Conservation (phyloP, 2,888 invertebrate species). For the Cistogaster globosa region DNA sequence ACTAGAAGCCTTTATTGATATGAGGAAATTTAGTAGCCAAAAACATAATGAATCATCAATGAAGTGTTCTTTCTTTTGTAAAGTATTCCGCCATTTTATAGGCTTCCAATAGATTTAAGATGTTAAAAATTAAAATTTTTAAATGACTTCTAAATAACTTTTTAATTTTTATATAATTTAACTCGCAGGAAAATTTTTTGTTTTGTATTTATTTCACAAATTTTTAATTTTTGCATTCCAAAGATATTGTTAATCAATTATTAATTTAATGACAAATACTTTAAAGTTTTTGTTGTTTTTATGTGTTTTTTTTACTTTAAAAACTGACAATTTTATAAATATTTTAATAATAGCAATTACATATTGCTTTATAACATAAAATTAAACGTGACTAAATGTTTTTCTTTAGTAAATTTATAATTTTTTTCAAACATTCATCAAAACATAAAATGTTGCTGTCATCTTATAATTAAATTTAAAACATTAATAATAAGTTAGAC, state of each 20-base stretch:
- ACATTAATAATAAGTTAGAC: conserved; percentile 28
- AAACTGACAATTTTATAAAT: conserved; percentile 19
- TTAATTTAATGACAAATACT: conserved; percentile 39
- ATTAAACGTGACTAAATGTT: conserved; percentile 55
- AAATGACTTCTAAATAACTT: no score
- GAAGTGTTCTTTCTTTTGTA: no score
- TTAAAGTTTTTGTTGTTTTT: background rate
- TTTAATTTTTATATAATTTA: no score
- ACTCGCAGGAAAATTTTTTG: no score
- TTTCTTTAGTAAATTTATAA: background rate
- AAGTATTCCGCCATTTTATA: no score
- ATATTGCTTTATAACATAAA: conserved; percentile 55
- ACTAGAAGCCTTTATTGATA: no score
- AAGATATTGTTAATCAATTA: conserved; percentile 26
- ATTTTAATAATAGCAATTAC: conserved; percentile 50
- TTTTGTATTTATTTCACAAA: background rate
- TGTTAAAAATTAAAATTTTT: no score
- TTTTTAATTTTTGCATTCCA: conserved; percentile 3
- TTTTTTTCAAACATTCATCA: conserved; percentile 18
- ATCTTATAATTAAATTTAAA: conserved; percentile 42
- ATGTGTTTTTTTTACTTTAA: background rate
- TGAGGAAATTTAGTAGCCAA: no score
- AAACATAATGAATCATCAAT: no score
- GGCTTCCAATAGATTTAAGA: no score
- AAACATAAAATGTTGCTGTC: conserved; percentile 36